A percentile compares a stretch with the other conserved stretches of the same genome.
phyloP scores from a whole-genome alignment of 2,888 invertebrate species.

The Drosophila atripex region DNA sequence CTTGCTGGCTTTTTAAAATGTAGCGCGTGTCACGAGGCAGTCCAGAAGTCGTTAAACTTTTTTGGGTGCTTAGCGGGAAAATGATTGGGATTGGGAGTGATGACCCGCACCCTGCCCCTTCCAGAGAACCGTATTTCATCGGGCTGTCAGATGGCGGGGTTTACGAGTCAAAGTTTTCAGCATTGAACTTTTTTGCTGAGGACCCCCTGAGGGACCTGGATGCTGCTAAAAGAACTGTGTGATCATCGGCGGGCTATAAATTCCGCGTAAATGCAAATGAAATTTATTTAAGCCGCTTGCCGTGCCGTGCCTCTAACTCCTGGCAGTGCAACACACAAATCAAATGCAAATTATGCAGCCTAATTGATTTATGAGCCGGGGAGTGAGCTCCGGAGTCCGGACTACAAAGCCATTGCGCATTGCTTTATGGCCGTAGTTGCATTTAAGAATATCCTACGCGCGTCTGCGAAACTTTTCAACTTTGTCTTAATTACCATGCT shows the following conservation, averaged over 20 bases:
- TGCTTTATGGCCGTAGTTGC: conserved; percentile 49
- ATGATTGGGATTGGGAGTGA: conserved; percentile 16
- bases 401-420: conserved; percentile 48
- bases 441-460: conserved; percentile 40
- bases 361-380: conserved; percentile 71
- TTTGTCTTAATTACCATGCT: conserved; percentile 68
- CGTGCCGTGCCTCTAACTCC: conserved; percentile 4
- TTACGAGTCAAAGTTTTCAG: conserved; percentile 65
- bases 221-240: conserved; percentile 13
- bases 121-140: too few relatives aligned
- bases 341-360: conserved; percentile 77
- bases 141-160: conserved; percentile 44
- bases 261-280: conserved; percentile 60
- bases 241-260: conserved; percentile 55
- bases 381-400: conserved; percentile 3
- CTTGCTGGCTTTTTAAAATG: conserved; percentile 58
- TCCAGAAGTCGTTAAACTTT: conserved; percentile 38
- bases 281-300: conserved; percentile 48
- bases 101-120: conserved; percentile 35
- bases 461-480: conserved; percentile 67
- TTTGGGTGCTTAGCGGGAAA: conserved; percentile 18
- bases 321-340: conserved; percentile 60
- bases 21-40: conserved; percentile 70
- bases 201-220: conserved; percentile 61
- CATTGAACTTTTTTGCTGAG: conserved; percentile 47